Percentiles rank a stretch among this genome's conserved stretches.
These are phyloP conservation scores for Leptobrachium leishanense DNA, from an alignment of 2,113 vertebrate species.

Conservation along the genomic window DNA sequence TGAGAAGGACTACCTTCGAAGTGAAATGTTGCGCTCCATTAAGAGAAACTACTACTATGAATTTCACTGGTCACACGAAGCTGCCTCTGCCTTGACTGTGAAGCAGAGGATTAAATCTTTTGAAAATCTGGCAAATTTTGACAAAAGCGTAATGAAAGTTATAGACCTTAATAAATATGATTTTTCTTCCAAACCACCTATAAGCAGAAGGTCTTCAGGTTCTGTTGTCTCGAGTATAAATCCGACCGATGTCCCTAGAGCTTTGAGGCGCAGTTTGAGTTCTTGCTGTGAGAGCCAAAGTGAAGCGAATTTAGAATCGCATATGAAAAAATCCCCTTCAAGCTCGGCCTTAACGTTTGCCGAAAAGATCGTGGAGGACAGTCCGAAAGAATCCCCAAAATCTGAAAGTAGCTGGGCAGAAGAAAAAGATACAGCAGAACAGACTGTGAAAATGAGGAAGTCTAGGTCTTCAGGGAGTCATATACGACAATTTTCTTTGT, in stretches of 20 bases:
- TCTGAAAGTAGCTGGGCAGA: constrained; percentile 30
- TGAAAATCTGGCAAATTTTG: constrained; percentile 87
- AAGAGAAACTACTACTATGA: constrained; percentile 75
- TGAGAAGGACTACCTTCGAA: constrained; percentile 29
- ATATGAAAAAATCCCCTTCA: constrained; percentile 56
- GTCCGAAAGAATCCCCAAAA: constrained; percentile 1
- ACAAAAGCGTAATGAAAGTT: constrained; percentile 70
- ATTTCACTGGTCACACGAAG: constrained; percentile 67
- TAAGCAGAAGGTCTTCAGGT: constrained; percentile 74
- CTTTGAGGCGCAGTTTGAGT: constrained; percentile 73
- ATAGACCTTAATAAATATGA: constrained; percentile 68
- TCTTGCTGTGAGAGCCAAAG: constrained; percentile 70
- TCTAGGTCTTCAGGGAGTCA: constrained; percentile 62
- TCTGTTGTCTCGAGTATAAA: constrained; percentile 55
- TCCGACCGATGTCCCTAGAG: constrained; percentile 51
- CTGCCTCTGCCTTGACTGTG: constrained; percentile 84
- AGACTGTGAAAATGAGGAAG: constrained; percentile 53
- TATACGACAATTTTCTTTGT: constrained; percentile 57
- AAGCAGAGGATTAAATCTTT: constrained; percentile 94
- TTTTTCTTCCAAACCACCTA: constrained; percentile 65
- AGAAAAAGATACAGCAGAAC: rapidly evolving
- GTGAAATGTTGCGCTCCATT: constrained; percentile 58
- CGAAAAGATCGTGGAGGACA: constrained; percentile 45
- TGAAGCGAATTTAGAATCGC: constrained; percentile 32
- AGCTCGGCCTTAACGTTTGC: constrained; percentile 40